phyloP scores from a whole-genome alignment of 2,888 invertebrate species.

The Phrixothrix hirtus region DNA sequence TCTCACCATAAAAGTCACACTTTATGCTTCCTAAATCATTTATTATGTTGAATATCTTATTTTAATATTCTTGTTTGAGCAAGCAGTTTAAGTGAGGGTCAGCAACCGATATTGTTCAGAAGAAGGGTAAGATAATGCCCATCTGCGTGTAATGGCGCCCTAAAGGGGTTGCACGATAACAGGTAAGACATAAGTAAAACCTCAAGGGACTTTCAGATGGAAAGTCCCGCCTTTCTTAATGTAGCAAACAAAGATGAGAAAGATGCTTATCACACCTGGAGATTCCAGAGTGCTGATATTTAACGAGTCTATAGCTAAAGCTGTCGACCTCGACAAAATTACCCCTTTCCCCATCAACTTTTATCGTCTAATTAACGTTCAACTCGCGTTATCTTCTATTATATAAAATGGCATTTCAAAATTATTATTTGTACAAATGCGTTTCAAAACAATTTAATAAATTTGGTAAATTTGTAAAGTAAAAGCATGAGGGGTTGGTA shows the following conservation, averaged over 20 bases:
- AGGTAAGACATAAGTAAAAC: slow-evolving; percentile 18
- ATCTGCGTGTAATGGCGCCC: slow-evolving; percentile 19
- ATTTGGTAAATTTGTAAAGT: no score
- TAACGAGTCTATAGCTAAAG: not conserved
- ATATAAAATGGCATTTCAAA: not conserved
- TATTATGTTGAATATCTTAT: not conserved
- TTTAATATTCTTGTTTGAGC: slow-evolving; percentile 11
- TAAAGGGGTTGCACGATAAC: slow-evolving; percentile 23
- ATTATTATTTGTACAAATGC: no score
- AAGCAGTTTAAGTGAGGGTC: slow-evolving; percentile 13
- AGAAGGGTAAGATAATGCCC: slow-evolving; percentile 20
- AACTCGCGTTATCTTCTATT: no score
- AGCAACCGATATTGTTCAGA: slow-evolving; percentile 7
- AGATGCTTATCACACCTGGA: slow-evolving; percentile 8
- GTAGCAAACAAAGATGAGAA: slow-evolving; percentile 13
- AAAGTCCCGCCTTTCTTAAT: no score
- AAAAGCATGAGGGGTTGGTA: not conserved
- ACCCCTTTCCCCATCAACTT: no score
- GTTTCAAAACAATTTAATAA: no score
- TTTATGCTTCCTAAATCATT: slow-evolving; percentile 6
- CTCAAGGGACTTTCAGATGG: slow-evolving; percentile 17
- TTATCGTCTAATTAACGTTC: no score
- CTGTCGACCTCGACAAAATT: no score
- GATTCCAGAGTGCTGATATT: not conserved
- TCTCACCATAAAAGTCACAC: slow-evolving; percentile 14